These are phyloP conservation scores for Nannobrachium achirus DNA, from an alignment of 2,113 vertebrate species.

Conservation along the genomic window DNA sequence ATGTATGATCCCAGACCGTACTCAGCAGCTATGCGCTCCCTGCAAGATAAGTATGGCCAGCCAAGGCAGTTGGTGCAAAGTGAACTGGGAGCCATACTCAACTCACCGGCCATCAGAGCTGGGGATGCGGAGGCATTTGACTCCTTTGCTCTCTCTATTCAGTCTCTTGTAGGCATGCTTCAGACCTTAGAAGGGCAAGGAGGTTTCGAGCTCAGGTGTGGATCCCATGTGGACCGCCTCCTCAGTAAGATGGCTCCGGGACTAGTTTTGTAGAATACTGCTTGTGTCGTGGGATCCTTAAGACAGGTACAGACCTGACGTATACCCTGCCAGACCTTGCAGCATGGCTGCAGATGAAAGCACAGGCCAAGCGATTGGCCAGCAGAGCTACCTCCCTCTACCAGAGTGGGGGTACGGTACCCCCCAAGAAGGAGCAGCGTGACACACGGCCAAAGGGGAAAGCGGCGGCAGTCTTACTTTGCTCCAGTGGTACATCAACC, in stretches of 20 bases:
- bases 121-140: conserved; percentile 19
- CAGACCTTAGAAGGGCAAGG: conserved; percentile 8
- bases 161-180: conserved; percentile 25
- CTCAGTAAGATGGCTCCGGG: conserved; percentile 9
- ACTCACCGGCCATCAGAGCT: neutral
- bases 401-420: too few relatives aligned
- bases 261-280: conserved; percentile 17
- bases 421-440: neutral
- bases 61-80: conserved; percentile 10
- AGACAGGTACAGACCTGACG: conserved; percentile 9
- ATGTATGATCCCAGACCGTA: neutral
- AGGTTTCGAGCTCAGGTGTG: conserved; percentile 27
- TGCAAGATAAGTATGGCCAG: conserved; percentile 25
- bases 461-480: neutral
- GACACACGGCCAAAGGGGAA: neutral
- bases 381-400: neutral
- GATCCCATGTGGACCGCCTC: conserved; percentile 10
- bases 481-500: neutral
- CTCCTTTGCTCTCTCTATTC: conserved; percentile 1
- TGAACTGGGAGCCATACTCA: conserved; percentile 15
- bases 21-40: neutral
- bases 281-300: neutral
- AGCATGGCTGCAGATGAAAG: conserved; percentile 24
- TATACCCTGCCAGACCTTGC: conserved; percentile 8
- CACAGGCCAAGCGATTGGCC: conserved; percentile 1